A percentile compares a stretch with the other conserved stretches of the same genome.
Conservation (phyloP, 2,888 invertebrate genomes). For the Stomorhina lunata region DNA sequence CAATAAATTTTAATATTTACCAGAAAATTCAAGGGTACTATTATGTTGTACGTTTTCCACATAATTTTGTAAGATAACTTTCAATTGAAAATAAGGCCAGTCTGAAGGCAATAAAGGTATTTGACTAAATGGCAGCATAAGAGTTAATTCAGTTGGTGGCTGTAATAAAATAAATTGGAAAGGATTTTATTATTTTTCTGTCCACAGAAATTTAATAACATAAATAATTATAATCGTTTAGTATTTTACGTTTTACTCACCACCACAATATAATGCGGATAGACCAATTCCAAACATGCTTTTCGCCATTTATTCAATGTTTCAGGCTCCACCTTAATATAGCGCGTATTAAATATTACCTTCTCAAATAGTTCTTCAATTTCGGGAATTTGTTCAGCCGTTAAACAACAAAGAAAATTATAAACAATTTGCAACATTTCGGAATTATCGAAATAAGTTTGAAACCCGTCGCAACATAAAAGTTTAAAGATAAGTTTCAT, state of each 20-base stretch:
- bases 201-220: too few relatives aligned
- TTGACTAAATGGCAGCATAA: slow-evolving; percentile 81
- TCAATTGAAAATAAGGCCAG: slow-evolving; percentile 89
- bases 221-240: not conserved
- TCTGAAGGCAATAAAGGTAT: slow-evolving; percentile 87
- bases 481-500: slow-evolving; percentile 80
- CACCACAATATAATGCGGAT: slow-evolving; percentile 79
- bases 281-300: slow-evolving; percentile 80
- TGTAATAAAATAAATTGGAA: slow-evolving; percentile 55
- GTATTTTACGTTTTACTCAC: slow-evolving; percentile 73
- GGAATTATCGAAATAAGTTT: slow-evolving; percentile 71
- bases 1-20: slow-evolving; percentile 52
- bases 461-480: slow-evolving; percentile 73
- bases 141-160: slow-evolving; percentile 78
- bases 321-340: slow-evolving; percentile 81
- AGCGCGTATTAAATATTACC: slow-evolving; percentile 83
- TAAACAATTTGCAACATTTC: slow-evolving; percentile 80
- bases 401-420: slow-evolving; percentile 83
- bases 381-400: slow-evolving; percentile 82
- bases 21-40: slow-evolving; percentile 68
- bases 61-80: slow-evolving; percentile 76
- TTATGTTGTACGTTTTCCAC: slow-evolving; percentile 74
- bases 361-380: slow-evolving; percentile 82
- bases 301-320: slow-evolving; percentile 81
- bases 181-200: too few relatives aligned